Evolutionary conservation across 2,888 invertebrate species (phyloP).

Genomic region (Meiosimyza decipiens): DNA sequence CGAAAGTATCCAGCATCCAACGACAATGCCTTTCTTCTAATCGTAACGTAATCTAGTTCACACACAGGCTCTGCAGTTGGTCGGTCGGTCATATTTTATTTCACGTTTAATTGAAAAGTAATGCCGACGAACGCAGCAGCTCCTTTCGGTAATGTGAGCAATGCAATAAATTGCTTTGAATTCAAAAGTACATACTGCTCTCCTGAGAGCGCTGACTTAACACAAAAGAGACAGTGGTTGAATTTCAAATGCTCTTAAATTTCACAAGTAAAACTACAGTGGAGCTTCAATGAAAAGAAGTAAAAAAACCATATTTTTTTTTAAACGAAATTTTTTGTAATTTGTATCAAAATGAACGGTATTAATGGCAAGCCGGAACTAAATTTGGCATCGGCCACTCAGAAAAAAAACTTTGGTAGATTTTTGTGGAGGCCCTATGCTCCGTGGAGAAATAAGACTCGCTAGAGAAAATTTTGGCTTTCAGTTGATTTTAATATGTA

Average conservation of each 20-base stretch:
- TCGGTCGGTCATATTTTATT: constrained; percentile 7
- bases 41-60: constrained; percentile 19
- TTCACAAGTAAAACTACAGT: constrained; percentile 7
- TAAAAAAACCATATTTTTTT: too few relatives aligned
- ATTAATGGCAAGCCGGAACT: too few relatives aligned
- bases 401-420: too few relatives aligned
- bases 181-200: constrained; percentile 1
- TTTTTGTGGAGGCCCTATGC: too few relatives aligned
- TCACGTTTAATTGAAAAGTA: constrained; percentile 14
- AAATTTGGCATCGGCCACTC: too few relatives aligned
- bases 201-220: background rate
- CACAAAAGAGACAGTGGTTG: background rate
- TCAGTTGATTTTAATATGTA: too few relatives aligned
- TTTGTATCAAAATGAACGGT: too few relatives aligned
- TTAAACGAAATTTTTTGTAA: too few relatives aligned
- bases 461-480: too few relatives aligned
- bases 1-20: background rate
- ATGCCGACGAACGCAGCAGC: constrained; percentile 14
- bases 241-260: constrained; percentile 3
- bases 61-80: too few relatives aligned
- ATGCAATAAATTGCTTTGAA: background rate
- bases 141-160: background rate
- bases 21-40: background rate
- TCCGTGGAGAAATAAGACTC: too few relatives aligned
- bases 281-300: background rate